These are phyloP conservation scores for Rotaria sp. DNA, from an alignment of 2,888 invertebrate species.

Conservation along the genomic window DNA sequence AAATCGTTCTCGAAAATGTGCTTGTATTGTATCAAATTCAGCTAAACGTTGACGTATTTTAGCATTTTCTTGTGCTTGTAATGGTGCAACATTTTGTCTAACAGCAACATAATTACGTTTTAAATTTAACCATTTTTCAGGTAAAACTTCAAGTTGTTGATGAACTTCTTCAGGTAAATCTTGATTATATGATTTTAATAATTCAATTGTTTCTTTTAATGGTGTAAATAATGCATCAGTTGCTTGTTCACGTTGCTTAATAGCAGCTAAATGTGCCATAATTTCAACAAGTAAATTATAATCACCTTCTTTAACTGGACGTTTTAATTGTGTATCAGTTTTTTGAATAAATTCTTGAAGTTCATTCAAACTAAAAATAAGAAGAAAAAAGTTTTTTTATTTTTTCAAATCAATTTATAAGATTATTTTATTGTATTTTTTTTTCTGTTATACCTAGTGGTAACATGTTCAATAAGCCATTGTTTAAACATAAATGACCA, in stretches of 20 bases:
- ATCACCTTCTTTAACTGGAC: constrained; percentile 76
- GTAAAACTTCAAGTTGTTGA: constrained; percentile 71
- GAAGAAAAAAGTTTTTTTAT: background rate
- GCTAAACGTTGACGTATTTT: constrained; percentile 77
- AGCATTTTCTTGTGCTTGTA: constrained; percentile 86
- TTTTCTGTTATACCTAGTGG: constrained; percentile 56
- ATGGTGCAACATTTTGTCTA: constrained; percentile 85
- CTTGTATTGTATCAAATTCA: constrained; percentile 73
- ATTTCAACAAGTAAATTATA: constrained; percentile 78
- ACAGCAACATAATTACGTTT: constrained; percentile 82
- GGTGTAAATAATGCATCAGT: constrained; percentile 95
- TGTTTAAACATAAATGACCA: constrained; percentile 97
- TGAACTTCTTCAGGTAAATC: constrained; percentile 93
- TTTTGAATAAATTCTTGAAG: constrained; percentile 77
- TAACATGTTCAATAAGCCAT: constrained; percentile 79
- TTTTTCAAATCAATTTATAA: too few relatives aligned
- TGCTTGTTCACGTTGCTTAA: constrained; percentile 75
- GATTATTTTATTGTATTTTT: too few relatives aligned
- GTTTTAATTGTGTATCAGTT: constrained; percentile 77
- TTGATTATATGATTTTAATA: constrained; percentile 86
- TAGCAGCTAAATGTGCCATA: constrained; percentile 86
- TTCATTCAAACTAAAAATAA: constrained; percentile 65
- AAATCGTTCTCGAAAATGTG: constrained; percentile 78
- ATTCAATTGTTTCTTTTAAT: constrained; percentile 79
- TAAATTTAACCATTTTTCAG: constrained; percentile 88